Base-by-base conservation (phyloP, 2,797 vertebrate species). In the Hirundo rustica region DNA sequence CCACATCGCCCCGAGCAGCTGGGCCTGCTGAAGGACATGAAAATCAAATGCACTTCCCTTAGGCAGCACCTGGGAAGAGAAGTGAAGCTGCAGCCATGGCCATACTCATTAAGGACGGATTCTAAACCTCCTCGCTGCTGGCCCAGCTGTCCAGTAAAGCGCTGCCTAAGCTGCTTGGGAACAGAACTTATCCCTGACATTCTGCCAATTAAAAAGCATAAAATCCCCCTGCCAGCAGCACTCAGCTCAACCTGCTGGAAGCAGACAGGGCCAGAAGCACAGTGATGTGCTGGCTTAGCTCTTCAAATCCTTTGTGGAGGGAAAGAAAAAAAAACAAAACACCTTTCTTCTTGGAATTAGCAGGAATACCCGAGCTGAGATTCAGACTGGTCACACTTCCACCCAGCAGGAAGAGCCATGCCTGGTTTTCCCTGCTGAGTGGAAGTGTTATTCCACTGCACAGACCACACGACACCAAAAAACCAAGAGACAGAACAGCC, bases 131-230 rank as follows among this genome's bases (percentile, higher is more conserved):
- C 73, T 73, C 2, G 0, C 82, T 89, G 73, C 47, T 32, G 4
- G 77, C 88, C 78, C 90, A 89, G 78, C 91, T 57, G 95, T 34
- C 89, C 40, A 2, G 36, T 70, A 93, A 95, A 77, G 29, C 48
- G 10, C 60, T 71, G 66, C 61, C 74, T 90, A 95, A 96, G 85
- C 80, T 85, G 62, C 91, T 77, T 57, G 81, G 93, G 92, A 95
- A 57, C 79, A 96, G 68, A 74, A 92, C 77, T 85, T 9, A 85
- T 7, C 75, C 84, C 87, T 82, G 86, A 81, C 70, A 50, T 53
- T 75, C 93, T 94, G 93, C 92, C 92, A 89, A 47, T 54, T 79
- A 78, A 79, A 92, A 76, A 66, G 75, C 91, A 51, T 17, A 12
- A 94, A 95, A 93, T 64, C 81, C 86, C 70, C 55, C 29, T 8